These are phyloP conservation scores for Heliothis subflexa DNA, from an alignment of 1,140 invertebrate genomes.

Conservation along the genomic window DNA sequence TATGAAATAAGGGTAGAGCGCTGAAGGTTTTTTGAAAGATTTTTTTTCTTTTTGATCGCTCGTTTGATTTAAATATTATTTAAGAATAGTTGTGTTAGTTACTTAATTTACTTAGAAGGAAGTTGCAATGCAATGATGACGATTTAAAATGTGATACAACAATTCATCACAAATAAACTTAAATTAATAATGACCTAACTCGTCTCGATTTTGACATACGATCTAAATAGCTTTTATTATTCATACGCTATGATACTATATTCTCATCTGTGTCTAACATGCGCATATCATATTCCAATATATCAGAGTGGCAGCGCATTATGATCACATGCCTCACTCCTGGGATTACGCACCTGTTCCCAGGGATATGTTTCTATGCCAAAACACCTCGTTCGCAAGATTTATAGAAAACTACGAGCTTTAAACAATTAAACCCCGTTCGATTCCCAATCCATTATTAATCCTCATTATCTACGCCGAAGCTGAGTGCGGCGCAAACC, in stretches of 20 bases:
- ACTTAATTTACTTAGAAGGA: no score
- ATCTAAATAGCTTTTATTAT: constrained; percentile 11
- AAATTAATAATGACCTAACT: no score
- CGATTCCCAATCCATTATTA: constrained; percentile 16
- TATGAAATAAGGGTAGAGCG: constrained; percentile 21
- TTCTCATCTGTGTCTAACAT: constrained; percentile 3
- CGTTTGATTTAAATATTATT: not conserved
- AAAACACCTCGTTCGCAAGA: not conserved
- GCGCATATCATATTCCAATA: constrained; percentile 53
- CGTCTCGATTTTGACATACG: not conserved
- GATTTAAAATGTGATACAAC: no score
- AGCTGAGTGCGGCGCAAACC: constrained; percentile 1
- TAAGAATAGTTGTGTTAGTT: no score
- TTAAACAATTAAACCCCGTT: not conserved
- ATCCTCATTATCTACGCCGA: constrained; percentile 14
- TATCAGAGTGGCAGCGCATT: constrained; percentile 51
- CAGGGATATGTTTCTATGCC: not conserved
- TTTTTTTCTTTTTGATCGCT: not conserved
- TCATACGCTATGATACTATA: constrained; percentile 5
- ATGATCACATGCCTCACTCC: constrained; percentile 35
- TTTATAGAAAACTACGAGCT: not conserved
- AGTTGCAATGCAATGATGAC: no score
- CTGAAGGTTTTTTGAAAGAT: not conserved
- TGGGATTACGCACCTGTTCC: constrained; percentile 43
- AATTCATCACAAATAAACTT: no score